Evolutionary conservation across 2,797 vertebrate genomes (phyloP).

Genomic region (Anolis apletophallus): DNA sequence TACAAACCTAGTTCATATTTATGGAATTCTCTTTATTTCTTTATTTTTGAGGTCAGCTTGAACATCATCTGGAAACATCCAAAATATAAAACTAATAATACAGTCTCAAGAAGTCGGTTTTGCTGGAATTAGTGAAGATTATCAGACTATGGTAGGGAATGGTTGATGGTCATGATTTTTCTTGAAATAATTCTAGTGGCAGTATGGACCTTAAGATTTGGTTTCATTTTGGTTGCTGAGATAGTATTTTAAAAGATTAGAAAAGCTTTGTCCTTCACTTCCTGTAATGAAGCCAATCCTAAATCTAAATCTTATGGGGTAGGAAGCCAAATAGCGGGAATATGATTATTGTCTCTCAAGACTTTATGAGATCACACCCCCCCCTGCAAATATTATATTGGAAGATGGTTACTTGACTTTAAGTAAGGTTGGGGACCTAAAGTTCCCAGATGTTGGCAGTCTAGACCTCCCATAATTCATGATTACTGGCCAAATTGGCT

Average conservation of each 20-base stretch:
- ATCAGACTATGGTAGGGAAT: background rate
- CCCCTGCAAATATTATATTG: background rate
- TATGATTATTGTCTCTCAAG: background rate
- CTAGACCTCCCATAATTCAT: too few relatives aligned
- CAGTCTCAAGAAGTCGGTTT: background rate
- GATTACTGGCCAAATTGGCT: too few relatives aligned
- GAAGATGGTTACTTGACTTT: background rate
- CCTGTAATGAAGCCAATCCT: background rate
- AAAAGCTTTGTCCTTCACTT: background rate
- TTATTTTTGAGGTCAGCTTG: background rate
- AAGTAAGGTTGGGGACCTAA: too few relatives aligned
- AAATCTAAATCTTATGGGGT: background rate
- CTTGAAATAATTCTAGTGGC: background rate
- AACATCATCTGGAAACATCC: background rate
- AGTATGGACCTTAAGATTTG: background rate
- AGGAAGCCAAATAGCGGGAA: background rate
- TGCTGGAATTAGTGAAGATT: background rate
- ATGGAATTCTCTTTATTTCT: background rate
- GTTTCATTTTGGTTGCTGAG: background rate
- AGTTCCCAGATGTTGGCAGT: too few relatives aligned
- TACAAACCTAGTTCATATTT: background rate
- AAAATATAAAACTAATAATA: background rate
- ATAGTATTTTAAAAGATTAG: too few relatives aligned
- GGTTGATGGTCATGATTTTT: background rate
- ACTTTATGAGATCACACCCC: background rate